Evolutionary conservation across 2,113 vertebrate species (phyloP).

Genomic region (Lophochroa leadbeateri): DNA sequence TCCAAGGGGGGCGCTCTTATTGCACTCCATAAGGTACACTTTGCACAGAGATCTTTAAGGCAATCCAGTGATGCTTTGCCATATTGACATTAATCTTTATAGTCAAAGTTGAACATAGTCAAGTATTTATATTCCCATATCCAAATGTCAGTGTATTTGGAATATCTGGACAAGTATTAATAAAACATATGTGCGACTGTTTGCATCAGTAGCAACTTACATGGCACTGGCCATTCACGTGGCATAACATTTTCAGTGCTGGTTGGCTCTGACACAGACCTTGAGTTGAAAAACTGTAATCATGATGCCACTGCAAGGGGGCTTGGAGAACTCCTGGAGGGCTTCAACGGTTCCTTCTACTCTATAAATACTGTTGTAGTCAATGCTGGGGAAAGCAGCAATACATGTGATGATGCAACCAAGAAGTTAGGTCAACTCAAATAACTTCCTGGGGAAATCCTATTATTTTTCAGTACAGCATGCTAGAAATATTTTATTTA

Average conservation of each 20-base stretch:
- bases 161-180: neutral
- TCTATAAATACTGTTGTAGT: neutral
- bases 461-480: neutral
- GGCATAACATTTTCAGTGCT: neutral
- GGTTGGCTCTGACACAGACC: neutral
- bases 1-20: neutral
- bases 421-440: neutral
- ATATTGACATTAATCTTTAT: neutral
- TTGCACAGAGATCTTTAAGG: neutral
- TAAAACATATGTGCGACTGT: neutral
- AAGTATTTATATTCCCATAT: neutral
- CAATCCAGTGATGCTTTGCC: neutral
- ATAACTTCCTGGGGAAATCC: neutral
- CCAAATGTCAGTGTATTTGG: neutral
- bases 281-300: neutral
- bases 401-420: neutral
- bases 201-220: neutral
- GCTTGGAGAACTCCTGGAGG: neutral
- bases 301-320: rapidly evolving
- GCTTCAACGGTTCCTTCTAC: neutral
- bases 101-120: neutral
- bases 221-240: neutral
- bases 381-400: neutral
- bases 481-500: neutral
- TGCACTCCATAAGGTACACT: neutral